These are phyloP conservation scores for Corynorhinus townsendii DNA, from an alignment of 2,113 vertebrate genomes.

Conservation along the genomic window DNA sequence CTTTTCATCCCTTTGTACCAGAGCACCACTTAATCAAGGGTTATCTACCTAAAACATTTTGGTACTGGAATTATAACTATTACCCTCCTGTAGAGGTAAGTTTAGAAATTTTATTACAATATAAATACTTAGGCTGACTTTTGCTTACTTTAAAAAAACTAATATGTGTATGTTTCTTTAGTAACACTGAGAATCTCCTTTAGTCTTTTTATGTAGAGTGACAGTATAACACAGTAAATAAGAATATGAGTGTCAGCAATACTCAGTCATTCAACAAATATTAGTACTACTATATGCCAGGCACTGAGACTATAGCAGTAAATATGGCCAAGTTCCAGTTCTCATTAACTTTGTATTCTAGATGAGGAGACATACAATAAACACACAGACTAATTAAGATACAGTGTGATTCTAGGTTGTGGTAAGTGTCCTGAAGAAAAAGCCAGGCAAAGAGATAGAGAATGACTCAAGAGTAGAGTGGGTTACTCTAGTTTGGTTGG, in stretches of 20 bases:
- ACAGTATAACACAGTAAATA: neutral
- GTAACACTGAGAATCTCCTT: neutral
- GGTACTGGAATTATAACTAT: conserved; percentile 88
- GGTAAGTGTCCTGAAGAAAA: neutral
- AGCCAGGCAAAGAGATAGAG: neutral
- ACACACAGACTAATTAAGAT: neutral
- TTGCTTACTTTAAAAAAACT: neutral
- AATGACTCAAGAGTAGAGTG: neutral
- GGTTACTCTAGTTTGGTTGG: neutral
- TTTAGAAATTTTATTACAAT: conserved; percentile 25
- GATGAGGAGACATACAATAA: neutral
- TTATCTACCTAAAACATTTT: conserved; percentile 81
- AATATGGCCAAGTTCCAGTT: neutral
- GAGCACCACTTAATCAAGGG: conserved; percentile 84
- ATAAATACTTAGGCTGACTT: conserved; percentile 5
- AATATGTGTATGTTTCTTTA: neutral
- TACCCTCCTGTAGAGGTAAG: conserved; percentile 87
- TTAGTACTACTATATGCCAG: neutral
- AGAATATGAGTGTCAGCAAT: neutral
- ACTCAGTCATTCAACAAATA: neutral
- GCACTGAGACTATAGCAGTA: neutral
- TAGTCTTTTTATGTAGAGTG: neutral
- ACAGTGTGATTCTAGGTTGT: neutral
- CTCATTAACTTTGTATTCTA: neutral
- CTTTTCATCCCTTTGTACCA: conserved; percentile 88